Conservation (phyloP, 1,140 invertebrate genomes). For the Drosophila novamexicana region DNA sequence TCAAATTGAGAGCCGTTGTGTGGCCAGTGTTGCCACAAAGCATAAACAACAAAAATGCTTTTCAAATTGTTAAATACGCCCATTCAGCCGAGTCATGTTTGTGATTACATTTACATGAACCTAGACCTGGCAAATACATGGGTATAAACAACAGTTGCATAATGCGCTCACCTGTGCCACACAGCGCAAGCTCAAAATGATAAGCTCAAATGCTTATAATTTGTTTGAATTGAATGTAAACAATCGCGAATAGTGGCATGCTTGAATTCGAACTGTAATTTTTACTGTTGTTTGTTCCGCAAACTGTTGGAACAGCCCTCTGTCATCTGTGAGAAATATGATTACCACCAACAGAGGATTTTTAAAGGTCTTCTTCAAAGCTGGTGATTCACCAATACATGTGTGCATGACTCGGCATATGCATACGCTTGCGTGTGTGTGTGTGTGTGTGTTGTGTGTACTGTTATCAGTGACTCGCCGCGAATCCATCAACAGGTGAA, state of each 20-base stretch:
- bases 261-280: no score
- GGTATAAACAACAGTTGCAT: not conserved
- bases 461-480: constrained; percentile 15
- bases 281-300: no score
- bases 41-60: not conserved
- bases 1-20: not conserved
- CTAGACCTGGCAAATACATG: not conserved
- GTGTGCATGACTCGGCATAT: no score
- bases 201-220: no score
- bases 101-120: constrained; percentile 20
- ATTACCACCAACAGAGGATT: constrained; percentile 42
- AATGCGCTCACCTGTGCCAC: no score
- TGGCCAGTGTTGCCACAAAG: constrained; percentile 28
- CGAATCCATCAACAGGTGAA: constrained; percentile 11
- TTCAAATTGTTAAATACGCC: constrained; percentile 5
- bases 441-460: not conserved
- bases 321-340: constrained; percentile 21
- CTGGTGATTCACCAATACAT: constrained; percentile 32
- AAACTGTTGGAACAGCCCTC: no score
- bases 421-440: no score
- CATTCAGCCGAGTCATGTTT: constrained; percentile 18
- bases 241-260: no score
- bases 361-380: constrained; percentile 31
- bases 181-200: no score
- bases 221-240: no score